These are phyloP conservation scores for Varanus komodoensis DNA, from an alignment of 2,113 vertebrate genomes.

Conservation along the genomic window DNA sequence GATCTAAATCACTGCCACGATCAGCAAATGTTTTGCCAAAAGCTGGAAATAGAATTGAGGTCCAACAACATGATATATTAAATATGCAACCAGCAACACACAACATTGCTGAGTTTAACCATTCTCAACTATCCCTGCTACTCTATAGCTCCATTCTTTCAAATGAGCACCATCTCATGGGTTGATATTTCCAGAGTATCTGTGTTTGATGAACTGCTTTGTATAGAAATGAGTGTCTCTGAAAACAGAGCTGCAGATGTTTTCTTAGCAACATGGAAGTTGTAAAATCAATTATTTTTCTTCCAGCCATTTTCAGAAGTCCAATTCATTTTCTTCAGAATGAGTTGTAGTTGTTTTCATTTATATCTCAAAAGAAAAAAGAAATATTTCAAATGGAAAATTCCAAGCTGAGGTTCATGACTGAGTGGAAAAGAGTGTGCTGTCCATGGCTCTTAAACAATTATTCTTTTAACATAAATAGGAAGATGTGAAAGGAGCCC, in stretches of 20 bases:
- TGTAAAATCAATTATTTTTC: background rate
- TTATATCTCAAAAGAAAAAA: background rate
- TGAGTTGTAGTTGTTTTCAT: background rate
- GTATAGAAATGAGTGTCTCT: background rate
- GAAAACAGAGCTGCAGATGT: slow-evolving; percentile 17
- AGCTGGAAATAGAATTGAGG: too few species aligned
- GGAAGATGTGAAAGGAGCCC: background rate
- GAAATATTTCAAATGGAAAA: slow-evolving; percentile 5
- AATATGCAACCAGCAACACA: background rate
- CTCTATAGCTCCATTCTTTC: background rate
- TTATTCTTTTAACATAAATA: background rate
- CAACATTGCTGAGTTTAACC: background rate
- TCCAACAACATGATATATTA: too few species aligned
- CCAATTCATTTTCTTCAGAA: background rate
- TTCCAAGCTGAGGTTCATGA: background rate
- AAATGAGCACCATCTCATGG: background rate
- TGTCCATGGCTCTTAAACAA: background rate
- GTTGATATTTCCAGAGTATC: background rate
- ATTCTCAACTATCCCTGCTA: background rate
- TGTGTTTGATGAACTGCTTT: background rate
- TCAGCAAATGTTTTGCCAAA: too few species aligned
- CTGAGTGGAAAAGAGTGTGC: background rate
- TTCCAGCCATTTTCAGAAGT: background rate
- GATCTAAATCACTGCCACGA: too few species aligned
- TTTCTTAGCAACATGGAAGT: background rate